Conservation (phyloP, 92 coral and sea anemone genomes). For the Siderastrea radians region DNA sequence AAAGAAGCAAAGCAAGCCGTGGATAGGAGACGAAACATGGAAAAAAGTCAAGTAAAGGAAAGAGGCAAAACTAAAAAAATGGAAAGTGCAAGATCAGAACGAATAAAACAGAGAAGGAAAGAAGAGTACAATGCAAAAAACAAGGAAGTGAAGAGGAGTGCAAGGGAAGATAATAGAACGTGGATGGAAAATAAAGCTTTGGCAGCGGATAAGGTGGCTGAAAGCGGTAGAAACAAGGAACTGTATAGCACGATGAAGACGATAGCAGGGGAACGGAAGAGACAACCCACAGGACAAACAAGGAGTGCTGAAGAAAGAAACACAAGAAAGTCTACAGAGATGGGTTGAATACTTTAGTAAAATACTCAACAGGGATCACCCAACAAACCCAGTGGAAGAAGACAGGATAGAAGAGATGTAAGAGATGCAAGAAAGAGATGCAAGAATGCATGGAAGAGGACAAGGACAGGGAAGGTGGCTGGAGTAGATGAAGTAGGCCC, state of each 20-base stretch:
- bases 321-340: no score
- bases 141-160: not conserved
- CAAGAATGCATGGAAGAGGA: not conserved
- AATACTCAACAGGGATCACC: no score
- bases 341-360: no score
- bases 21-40: not conserved
- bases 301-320: not conserved
- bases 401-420: no score
- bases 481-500: not conserved
- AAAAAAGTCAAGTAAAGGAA: not conserved
- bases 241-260: not conserved
- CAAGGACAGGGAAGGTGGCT: not conserved
- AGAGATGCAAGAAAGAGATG: no score
- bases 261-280: not conserved
- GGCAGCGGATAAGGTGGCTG: no score
- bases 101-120: not conserved
- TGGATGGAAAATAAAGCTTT: no score
- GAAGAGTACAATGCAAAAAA: not conserved
- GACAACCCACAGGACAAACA: not conserved
- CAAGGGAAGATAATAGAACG: not conserved
- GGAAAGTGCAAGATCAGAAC: not conserved
- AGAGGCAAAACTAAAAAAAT: no score
- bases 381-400: no score
- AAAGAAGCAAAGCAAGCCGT: not conserved
- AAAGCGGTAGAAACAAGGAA: not conserved